A percentile compares a stretch with the other conserved stretches of the same genome.
Evolutionary conservation across 2,797 vertebrate genomes (phyloP).

Genomic region (Falco rusticolus): DNA sequence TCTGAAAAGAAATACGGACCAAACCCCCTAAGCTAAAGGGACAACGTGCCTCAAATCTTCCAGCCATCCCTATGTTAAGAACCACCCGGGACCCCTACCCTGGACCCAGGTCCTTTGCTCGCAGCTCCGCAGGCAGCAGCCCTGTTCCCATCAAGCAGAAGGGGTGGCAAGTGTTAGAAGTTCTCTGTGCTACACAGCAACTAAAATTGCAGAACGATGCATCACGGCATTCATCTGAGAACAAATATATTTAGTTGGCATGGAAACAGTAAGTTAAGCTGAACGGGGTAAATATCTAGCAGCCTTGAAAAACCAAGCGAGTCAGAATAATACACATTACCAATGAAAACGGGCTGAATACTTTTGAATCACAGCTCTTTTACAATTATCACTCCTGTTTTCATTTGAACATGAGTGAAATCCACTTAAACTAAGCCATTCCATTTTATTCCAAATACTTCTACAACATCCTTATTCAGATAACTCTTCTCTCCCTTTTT

Average conservation of each 20-base stretch:
- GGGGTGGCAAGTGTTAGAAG: conserved; percentile 64
- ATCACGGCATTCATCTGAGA: conserved; percentile 70
- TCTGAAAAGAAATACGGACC: neutral
- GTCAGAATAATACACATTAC: conserved; percentile 74
- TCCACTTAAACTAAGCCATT: conserved; percentile 64
- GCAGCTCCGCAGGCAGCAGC: conserved; percentile 33
- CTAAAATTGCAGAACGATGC: conserved; percentile 53
- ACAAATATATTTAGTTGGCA: conserved; percentile 78
- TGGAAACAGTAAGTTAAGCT: conserved; percentile 73
- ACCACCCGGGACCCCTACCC: neutral
- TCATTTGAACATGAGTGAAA: conserved; percentile 68
- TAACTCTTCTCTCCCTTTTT: conserved; percentile 30
- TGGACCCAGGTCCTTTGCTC: neutral
- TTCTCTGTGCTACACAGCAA: conserved; percentile 35
- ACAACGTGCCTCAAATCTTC: neutral
- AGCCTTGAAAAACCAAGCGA: conserved; percentile 72
- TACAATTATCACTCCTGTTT: conserved; percentile 73
- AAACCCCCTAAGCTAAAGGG: neutral
- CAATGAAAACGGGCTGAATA: conserved; percentile 69
- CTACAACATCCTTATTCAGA: conserved; percentile 30
- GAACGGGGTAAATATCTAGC: conserved; percentile 77
- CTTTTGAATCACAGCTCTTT: conserved; percentile 74
- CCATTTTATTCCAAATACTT: conserved; percentile 63
- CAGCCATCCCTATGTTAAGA: neutral
- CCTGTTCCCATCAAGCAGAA: conserved; percentile 35